phyloP scores from a whole-genome alignment of 2,888 invertebrate genomes.

The Drosophila fulvimacula region DNA sequence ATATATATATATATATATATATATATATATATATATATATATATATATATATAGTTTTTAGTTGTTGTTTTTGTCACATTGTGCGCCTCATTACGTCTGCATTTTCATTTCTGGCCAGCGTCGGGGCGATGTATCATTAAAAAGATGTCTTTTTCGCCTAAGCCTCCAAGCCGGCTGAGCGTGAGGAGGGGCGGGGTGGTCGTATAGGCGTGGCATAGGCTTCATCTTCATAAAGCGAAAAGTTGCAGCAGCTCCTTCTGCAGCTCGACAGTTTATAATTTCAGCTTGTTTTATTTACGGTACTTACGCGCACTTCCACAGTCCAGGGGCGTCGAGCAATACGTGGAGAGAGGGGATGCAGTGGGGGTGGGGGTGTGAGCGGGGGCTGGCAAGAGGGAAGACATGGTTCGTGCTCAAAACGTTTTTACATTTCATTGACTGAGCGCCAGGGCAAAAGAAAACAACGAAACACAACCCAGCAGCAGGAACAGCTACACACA shows the following conservation, averaged over 20 bases:
- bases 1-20: no score
- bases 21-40: no score
- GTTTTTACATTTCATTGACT: constrained; percentile 78
- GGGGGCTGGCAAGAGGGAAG: not conserved
- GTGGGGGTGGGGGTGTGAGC: not conserved
- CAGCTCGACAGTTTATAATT: constrained; percentile 62
- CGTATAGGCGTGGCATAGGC: constrained; percentile 22
- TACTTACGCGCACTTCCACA: constrained; percentile 66
- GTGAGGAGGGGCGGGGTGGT: not conserved
- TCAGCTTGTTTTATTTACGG: constrained; percentile 72
- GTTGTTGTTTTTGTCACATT: constrained; percentile 53
- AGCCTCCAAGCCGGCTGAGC: not conserved
- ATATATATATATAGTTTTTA: no score
- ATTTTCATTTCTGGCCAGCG: constrained; percentile 38
- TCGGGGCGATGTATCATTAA: constrained; percentile 64
- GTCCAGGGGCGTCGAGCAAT: not conserved
- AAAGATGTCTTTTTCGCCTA: constrained; percentile 51
- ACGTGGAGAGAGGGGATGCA: not conserved
- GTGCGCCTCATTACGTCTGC: constrained; percentile 65
- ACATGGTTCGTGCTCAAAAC: constrained; percentile 78
- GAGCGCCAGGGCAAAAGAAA: constrained; percentile 53
- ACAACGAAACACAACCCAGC: constrained; percentile 33
- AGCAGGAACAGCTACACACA: constrained; percentile 5
- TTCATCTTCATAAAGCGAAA: constrained; percentile 28
- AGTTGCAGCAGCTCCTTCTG: constrained; percentile 11